Percentiles rank a stretch among this genome's conserved stretches.
phyloP scores from a whole-genome alignment of 2,888 invertebrate genomes.

The Meloe dianella region DNA sequence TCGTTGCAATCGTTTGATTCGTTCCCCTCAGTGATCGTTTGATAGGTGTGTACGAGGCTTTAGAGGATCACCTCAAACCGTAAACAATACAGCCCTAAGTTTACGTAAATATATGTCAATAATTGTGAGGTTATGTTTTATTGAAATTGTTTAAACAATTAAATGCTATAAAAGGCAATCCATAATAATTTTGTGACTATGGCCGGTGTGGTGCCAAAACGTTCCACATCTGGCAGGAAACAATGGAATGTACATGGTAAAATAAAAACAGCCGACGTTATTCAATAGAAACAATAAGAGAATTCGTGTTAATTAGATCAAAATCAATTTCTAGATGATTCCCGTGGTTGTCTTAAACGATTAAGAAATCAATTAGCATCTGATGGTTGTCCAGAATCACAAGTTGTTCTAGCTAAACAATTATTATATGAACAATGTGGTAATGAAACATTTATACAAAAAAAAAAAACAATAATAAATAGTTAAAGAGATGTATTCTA shows the following conservation, averaged over 20 bases:
- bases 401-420: slow-evolving; percentile 85
- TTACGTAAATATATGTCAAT: too few species aligned
- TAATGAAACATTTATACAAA: slow-evolving; percentile 53
- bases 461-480: background rate
- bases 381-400: slow-evolving; percentile 89
- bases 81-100: too few species aligned
- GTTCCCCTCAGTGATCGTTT: too few species aligned
- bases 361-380: slow-evolving; percentile 78
- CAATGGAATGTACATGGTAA: slow-evolving; percentile 80
- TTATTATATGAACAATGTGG: slow-evolving; percentile 80
- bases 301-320: slow-evolving; percentile 12
- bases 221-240: slow-evolving; percentile 70
- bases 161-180: background rate
- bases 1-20: too few species aligned
- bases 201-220: slow-evolving; percentile 66
- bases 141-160: background rate
- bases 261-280: slow-evolving; percentile 23
- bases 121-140: slow-evolving; percentile 5
- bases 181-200: slow-evolving; percentile 48
- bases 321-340: slow-evolving; percentile 65
- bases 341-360: slow-evolving; percentile 69
- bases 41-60: too few species aligned
- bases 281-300: background rate
- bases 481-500: background rate
- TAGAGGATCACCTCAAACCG: too few species aligned